Evolutionary conservation across 1,140 invertebrate genomes (phyloP).

Genomic region (Metaphire vulgaris): DNA sequence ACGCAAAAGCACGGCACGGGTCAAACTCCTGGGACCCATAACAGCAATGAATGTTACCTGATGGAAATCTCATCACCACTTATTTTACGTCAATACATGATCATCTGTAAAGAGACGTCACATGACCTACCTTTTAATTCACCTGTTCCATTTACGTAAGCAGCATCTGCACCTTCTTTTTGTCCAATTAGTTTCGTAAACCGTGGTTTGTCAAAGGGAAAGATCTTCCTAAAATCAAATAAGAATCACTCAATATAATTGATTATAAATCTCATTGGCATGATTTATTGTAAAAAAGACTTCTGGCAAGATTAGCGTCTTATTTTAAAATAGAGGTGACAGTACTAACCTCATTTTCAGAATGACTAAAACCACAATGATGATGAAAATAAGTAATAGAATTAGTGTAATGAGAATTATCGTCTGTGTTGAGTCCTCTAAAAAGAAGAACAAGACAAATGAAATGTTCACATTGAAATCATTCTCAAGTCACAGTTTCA

Average conservation of each 20-base stretch:
- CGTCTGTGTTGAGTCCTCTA: too few species aligned
- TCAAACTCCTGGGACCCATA: neutral
- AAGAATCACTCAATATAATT: neutral
- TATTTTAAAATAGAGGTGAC: too few species aligned
- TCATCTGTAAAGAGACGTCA: neutral
- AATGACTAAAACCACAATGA: neutral
- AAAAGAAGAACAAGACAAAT: too few species aligned
- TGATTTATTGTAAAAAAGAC: too few species aligned
- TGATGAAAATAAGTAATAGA: neutral
- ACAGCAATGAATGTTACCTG: neutral
- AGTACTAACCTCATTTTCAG: neutral
- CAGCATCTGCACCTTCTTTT: neutral
- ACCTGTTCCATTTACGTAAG: neutral
- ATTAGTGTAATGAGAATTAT: too few species aligned
- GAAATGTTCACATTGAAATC: too few species aligned
- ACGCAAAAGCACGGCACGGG: too few species aligned
- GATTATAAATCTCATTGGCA: neutral
- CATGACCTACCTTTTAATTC: neutral
- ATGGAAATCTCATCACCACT: neutral
- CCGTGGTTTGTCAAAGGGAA: neutral
- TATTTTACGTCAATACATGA: neutral
- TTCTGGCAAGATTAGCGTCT: too few species aligned
- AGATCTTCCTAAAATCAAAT: neutral
- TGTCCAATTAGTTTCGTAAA: neutral
- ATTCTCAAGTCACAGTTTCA: too few species aligned